These are phyloP conservation scores for Prolemur simus DNA, from an alignment of 2,113 vertebrate species.

Conservation along the genomic window DNA sequence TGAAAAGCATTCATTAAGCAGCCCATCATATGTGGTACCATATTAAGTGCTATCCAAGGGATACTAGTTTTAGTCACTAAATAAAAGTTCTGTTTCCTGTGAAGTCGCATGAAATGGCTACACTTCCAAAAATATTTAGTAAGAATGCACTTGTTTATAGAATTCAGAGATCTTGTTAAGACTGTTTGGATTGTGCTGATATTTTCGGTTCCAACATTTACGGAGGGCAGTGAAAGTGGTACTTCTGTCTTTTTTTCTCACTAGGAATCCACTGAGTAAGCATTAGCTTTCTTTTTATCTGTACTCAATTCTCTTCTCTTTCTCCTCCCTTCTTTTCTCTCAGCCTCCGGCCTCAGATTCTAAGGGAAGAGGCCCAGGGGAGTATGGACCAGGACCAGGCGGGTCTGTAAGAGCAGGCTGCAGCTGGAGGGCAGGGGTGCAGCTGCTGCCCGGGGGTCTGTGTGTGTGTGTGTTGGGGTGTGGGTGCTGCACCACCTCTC, in stretches of 20 bases:
- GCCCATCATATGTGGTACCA: not conserved
- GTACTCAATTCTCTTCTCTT: not conserved
- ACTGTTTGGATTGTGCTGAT: not conserved
- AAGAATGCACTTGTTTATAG: not conserved
- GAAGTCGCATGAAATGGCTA: not conserved
- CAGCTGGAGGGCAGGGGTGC: not conserved
- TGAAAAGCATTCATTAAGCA: not conserved
- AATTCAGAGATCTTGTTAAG: not conserved
- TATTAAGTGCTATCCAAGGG: not conserved
- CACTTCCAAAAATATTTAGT: not conserved
- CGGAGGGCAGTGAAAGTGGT: accelerated
- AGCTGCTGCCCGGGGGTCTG: not conserved
- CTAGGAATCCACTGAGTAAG: not conserved
- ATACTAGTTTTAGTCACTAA: not conserved
- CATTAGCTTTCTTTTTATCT: not conserved
- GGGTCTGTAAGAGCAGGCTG: no score
- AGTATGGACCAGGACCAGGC: no score
- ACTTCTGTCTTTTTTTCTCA: not conserved
- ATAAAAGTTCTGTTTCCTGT: not conserved
- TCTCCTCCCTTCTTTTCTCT: not conserved
- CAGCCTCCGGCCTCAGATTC: not conserved
- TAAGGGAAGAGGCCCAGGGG: not conserved
- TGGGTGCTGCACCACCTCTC: not conserved
- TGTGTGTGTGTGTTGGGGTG: no score
- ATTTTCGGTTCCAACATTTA: not conserved